Evolutionary conservation across 2,888 invertebrate genomes (phyloP), one percentile per base, ranked within the genome.

Genomic region (Agelastica alni): DNA sequence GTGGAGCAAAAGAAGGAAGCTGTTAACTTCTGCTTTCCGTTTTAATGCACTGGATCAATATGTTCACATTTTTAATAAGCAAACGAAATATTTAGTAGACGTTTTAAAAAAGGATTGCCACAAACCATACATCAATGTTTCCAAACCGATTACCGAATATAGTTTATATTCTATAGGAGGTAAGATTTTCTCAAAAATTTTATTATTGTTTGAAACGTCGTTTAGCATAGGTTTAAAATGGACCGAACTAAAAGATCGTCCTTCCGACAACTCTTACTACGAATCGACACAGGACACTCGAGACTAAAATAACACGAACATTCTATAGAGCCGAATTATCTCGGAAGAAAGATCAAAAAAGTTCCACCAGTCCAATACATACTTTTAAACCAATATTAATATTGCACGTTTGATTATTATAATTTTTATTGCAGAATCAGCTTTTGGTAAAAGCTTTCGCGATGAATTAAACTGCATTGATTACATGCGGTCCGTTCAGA

Each of bases 1-100:
- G 55, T 65, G 65, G 65, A 59, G 60, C 34, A 48, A 31, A 6
- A 51, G 65, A 39, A 55, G 65, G 17, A 62, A 62, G 42, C 60
- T 65, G 18, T 34, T 65, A 49, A 65, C 65, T 6, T 62, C 65
- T n/a, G 61, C 65, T 4, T 65, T 65, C 32, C 65, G 64, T 34
- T 65, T 65, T 34, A 62, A 48, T 14, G 63, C 64, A 6, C 20
- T 65, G 5, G 62, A 65, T 48, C 51, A 63, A n/a, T 65, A 62
- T 49, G 16, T 63, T 1, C 41, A 45, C 1, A 55, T 64, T 22
- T 62, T 65, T 22, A 61, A 63, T 30, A 58, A 48, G 37, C 59
- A 64, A 58, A 63, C 64, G 13, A 36, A 53, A 17, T 46, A 58
- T 36, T 32, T 65, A 9, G 51, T 65, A 5, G 26, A 53, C 18